These are phyloP conservation scores for Cephus cinctus DNA, from an alignment of 1,140 invertebrate species.

Conservation along the genomic window DNA sequence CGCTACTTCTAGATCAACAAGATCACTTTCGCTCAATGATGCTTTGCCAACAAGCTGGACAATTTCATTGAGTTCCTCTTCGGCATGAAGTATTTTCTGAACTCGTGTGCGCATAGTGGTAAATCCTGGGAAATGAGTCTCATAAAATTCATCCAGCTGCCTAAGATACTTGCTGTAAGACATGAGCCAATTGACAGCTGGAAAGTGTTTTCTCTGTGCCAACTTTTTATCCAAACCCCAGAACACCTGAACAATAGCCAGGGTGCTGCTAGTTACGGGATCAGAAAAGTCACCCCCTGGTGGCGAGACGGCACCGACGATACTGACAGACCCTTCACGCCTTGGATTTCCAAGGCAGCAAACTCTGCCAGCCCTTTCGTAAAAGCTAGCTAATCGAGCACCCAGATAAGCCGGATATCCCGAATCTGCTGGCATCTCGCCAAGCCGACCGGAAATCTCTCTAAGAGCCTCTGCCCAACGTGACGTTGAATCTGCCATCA, in stretches of 20 bases:
- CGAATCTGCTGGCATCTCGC: slow-evolving; percentile 82
- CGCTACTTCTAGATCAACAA: slow-evolving; percentile 78
- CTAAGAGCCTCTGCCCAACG: slow-evolving; percentile 83
- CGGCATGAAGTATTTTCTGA: slow-evolving; percentile 77
- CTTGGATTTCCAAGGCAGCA: slow-evolving; percentile 68
- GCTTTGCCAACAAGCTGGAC: slow-evolving; percentile 86
- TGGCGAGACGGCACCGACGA: slow-evolving; percentile 76
- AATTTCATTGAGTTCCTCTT: slow-evolving; percentile 86
- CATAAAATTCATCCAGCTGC: slow-evolving; percentile 78
- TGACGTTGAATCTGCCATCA: slow-evolving; percentile 88
- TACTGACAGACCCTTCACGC: slow-evolving; percentile 70
- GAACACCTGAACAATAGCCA: slow-evolving; percentile 74
- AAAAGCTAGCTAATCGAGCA: slow-evolving; percentile 70
- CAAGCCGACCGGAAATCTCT: slow-evolving; percentile 83
- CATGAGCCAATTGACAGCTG: slow-evolving; percentile 74
- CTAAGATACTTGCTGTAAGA: slow-evolving; percentile 82
- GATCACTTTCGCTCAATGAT: slow-evolving; percentile 76
- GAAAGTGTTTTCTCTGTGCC: slow-evolving; percentile 75
- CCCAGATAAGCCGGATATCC: slow-evolving; percentile 75
- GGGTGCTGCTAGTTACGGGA: slow-evolving; percentile 72
- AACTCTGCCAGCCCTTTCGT: slow-evolving; percentile 71
- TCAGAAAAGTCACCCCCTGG: slow-evolving; percentile 78
- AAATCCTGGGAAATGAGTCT: slow-evolving; percentile 75
- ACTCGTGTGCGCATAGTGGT: slow-evolving; percentile 61
- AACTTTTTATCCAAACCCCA: slow-evolving; percentile 77